These are phyloP conservation scores for Protomyctophum bolini DNA, from an alignment of 2,113 vertebrate genomes.

Conservation along the genomic window DNA sequence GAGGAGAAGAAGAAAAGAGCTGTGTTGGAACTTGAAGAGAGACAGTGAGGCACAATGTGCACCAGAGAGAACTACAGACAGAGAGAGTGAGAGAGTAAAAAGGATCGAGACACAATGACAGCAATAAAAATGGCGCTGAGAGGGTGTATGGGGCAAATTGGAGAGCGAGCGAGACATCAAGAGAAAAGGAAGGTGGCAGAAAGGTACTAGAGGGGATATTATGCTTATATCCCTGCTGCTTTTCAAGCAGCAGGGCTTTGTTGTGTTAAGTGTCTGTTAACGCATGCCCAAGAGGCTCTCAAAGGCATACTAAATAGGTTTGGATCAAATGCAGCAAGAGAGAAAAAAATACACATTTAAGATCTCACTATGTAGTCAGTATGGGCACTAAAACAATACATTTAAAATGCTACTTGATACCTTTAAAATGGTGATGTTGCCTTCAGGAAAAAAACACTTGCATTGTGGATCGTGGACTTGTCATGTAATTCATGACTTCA, in stretches of 20 bases:
- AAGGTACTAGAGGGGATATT: slow-evolving; percentile 14
- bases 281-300: slow-evolving; percentile 21
- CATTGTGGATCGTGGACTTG: too few relatives aligned
- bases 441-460: too few relatives aligned
- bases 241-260: slow-evolving; percentile 15
- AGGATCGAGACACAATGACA: not conserved
- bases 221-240: not conserved
- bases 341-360: slow-evolving; percentile 35
- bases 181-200: slow-evolving; percentile 18
- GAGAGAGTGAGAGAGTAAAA: not conserved
- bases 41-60: too few relatives aligned
- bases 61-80: too few relatives aligned
- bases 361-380: not conserved
- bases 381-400: too few relatives aligned
- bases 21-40: not conserved
- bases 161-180: slow-evolving; percentile 33
- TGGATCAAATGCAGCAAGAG: slow-evolving; percentile 1
- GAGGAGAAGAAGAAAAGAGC: slow-evolving; percentile 1
- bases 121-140: not conserved
- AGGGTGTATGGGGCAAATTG: not conserved
- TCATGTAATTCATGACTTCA: too few relatives aligned
- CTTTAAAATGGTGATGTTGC: too few relatives aligned
- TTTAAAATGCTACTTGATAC: too few relatives aligned
- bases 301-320: slow-evolving; percentile 38
- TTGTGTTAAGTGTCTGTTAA: slow-evolving; percentile 16